Evolutionary conservation across 1,140 invertebrate genomes (phyloP).

Genomic region (Lordiphosa clarofinis): DNA sequence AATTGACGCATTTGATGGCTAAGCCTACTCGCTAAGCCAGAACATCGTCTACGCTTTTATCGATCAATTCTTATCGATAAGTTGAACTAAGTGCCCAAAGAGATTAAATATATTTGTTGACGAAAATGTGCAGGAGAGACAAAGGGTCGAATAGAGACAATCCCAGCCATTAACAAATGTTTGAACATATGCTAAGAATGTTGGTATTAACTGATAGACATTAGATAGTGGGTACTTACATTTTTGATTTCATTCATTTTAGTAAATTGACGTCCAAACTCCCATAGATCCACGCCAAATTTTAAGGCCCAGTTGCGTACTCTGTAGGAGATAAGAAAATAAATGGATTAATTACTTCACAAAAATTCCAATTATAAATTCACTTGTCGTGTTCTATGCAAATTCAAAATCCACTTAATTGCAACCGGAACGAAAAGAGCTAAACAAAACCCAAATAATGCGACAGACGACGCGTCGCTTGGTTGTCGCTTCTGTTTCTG

Average conservation of each 20-base stretch:
- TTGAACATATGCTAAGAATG: conserved; percentile 9
- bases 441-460: conserved; percentile 46
- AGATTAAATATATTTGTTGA: conserved; percentile 54
- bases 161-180: conserved; percentile 43
- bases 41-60: conserved; percentile 53
- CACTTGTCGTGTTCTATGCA: conserved; percentile 53
- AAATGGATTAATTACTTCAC: conserved; percentile 15
- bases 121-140: background rate
- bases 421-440: conserved; percentile 15
- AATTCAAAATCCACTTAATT: conserved; percentile 48
- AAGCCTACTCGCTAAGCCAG: conserved; percentile 48
- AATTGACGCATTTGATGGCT: conserved; percentile 59
- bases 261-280: conserved; percentile 91
- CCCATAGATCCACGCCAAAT: conserved; percentile 93
- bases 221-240: conserved; percentile 82
- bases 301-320: conserved; percentile 94
- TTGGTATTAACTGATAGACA: background rate
- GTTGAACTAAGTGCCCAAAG: conserved; percentile 39
- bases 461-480: conserved; percentile 21
- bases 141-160: conserved; percentile 11
- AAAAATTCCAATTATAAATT: conserved; percentile 30
- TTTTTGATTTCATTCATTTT: conserved; percentile 92
- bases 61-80: conserved; percentile 61
- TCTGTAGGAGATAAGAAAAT: conserved; percentile 85
- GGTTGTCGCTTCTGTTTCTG: conserved; percentile 29